These are phyloP conservation scores for Arctocebus calabarensis DNA, from an alignment of 2,797 vertebrate species.

Conservation along the genomic window DNA sequence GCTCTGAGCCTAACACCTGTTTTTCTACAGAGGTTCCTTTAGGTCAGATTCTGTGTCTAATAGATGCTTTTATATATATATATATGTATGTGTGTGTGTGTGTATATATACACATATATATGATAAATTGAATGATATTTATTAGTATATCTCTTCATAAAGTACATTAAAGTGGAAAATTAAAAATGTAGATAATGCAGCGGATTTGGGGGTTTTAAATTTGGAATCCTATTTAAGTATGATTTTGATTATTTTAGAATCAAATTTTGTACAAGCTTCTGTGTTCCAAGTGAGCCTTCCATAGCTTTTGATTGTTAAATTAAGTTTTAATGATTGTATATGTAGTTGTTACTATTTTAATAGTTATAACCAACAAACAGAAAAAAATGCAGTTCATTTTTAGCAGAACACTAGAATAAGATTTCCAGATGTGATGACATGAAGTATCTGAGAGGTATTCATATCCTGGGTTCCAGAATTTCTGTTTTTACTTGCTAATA, in stretches of 20 bases:
- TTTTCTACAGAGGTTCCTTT: slow-evolving; percentile 13
- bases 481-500: not conserved
- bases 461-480: not conserved
- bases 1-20: not conserved
- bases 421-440: not conserved
- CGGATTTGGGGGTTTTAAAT: slow-evolving; percentile 51
- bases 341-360: not conserved
- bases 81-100: no score
- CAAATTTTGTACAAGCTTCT: slow-evolving; percentile 6
- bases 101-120: not conserved
- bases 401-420: not conserved
- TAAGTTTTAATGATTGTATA: slow-evolving; percentile 52
- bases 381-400: not conserved
- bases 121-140: slow-evolving; percentile 26
- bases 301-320: slow-evolving; percentile 11
- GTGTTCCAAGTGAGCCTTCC: not conserved
- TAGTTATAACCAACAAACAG: not conserved
- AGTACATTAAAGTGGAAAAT: slow-evolving; percentile 13
- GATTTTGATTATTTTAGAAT: slow-evolving; percentile 56
- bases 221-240: slow-evolving; percentile 31
- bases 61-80: not conserved
- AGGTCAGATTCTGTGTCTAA: slow-evolving; percentile 19
- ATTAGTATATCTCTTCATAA: slow-evolving; percentile 7
- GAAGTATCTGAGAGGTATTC: not conserved
- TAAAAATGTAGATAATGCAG: slow-evolving; percentile 44